Base-by-base conservation (phyloP, 2,888 invertebrate genomes). In the Nephrotoma appendiculata region DNA sequence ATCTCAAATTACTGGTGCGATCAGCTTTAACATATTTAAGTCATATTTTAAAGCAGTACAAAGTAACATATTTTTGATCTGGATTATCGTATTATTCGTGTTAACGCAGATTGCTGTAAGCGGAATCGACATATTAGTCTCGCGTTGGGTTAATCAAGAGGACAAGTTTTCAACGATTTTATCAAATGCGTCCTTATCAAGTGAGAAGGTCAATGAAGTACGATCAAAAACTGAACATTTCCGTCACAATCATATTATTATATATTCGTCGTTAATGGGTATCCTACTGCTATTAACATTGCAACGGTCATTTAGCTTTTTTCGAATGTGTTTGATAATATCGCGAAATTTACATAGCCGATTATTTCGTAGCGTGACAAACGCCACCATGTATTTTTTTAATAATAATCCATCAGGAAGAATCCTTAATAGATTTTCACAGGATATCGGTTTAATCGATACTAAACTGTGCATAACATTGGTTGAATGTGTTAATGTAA, bases 391-490 rank as follows among this genome's bases (percentile, higher is more conserved):
- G 90, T 90, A 91, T 85, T 95, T 95, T 90, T 95, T 95, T 90
- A 94, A 94, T 88, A 92, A 91, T 0, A 95, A 95, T 89, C 93
- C 94, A 3, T 92, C 92, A 0, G 92, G 92, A 6, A 90, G 92
- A 41, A 92, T 95, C 86, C 90, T 95, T 48, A 95, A 94, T 90
- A 91, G 95, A 84, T 94, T 95, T 89, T 93, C 94, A 5, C 94
- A 94, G 89, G 95, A 95, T 89, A 92, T 94, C 89, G 94, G 92
- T 0, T 90, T 92, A 0, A 91, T 92, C 31, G 92, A 92, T 88
- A 92, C 92, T 87, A 86, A 91, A n/a, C 88, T 92, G 9, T 92
- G 92, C 0, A 88, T 88, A 31, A 91, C 91, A 0, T 87, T 92
- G 86, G 92, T 93, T 87, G 92, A 92, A 90, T 93, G 93, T 87